Base-by-base conservation (phyloP, 2,797 vertebrate species). In the Hippopotamyrus pictus region DNA sequence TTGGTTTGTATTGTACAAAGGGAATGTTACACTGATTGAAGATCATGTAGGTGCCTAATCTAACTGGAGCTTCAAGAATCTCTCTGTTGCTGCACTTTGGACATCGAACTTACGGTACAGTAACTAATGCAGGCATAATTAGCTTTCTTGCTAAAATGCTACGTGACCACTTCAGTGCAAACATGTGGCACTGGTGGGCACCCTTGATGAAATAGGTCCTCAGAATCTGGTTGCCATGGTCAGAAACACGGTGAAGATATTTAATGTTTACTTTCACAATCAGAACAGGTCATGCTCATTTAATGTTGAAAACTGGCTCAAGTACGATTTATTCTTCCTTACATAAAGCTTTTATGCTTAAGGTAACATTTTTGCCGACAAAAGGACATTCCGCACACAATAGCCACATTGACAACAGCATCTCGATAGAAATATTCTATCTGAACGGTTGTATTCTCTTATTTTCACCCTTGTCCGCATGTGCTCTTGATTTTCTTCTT, bases 401-500 rank as follows among this genome's bases (percentile, higher is more conserved):
- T 6, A n/a, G 51, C 22, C 51, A 57, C 51, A 33, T 53, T 41
- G 51, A 53, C 48, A 50, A 48, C 51, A 86, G 85, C 29, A 53
- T 57, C 51, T 33, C 8, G 29, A 86, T 50, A 41, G 51, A 87
- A 41, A 57, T 57, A 57, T 37, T 57, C 53, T 51, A 25, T 85
- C 51, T n/a, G 17, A 37, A 87, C 12, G 5, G 25, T 29, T 41
- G 86, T 37, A 53, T 87, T 51, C 25, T 57, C 51, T 37, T 25
- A 25, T 22, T 46, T 50, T 44, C 19, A 14, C 46, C 41, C 82
- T 50, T 84, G n/a, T 50, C 19, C 7, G 17, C 59, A 88, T 90
- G 89, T 91, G 91, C 89, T 92, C 92, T 91, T 62, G n/a, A 48
- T 48, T 62, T 53, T 53, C 51, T 19, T 53, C 59, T 53, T 41